Conservation (phyloP, 2,113 vertebrate species). For the Tachycineta bicolor region DNA sequence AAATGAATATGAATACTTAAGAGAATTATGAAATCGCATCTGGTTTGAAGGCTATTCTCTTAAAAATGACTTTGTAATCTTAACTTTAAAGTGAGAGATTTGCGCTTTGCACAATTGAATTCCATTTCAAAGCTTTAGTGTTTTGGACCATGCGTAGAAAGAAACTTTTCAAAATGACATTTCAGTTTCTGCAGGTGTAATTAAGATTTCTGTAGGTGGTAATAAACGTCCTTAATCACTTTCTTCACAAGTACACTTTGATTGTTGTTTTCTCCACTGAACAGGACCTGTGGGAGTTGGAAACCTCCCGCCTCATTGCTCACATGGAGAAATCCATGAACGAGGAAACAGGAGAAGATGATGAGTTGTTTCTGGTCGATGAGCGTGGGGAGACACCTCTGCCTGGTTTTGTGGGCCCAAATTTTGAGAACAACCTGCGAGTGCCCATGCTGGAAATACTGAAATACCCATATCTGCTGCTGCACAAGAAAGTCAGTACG, state of each 20-base stretch:
- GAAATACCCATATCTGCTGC: conserved; percentile 84
- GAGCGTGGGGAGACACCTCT: conserved; percentile 69
- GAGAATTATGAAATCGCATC: not conserved
- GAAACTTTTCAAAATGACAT: not conserved
- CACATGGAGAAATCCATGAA: conserved; percentile 74
- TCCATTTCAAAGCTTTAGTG: not conserved
- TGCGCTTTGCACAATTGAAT: not conserved
- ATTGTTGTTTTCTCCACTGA: not conserved
- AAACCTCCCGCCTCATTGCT: conserved; percentile 78
- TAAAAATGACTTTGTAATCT: not conserved
- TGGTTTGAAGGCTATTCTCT: not conserved
- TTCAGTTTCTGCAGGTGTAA: not conserved
- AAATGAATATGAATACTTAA: fast-evolving
- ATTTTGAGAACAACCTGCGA: conserved; percentile 79
- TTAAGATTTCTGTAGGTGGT: not conserved
- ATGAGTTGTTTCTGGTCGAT: conserved; percentile 80
- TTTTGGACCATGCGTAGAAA: not conserved
- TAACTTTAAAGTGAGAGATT: not conserved
- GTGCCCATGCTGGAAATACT: conserved; percentile 84
- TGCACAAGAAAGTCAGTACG: conserved; percentile 80
- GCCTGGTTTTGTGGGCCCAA: conserved; percentile 67
- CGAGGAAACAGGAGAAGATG: conserved; percentile 69
- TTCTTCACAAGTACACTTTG: not conserved
- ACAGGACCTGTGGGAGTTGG: conserved; percentile 81
- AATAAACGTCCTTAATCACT: not conserved